phyloP scores from a whole-genome alignment of 23 tunicate genomes.

The Aplidium turbinatum region DNA sequence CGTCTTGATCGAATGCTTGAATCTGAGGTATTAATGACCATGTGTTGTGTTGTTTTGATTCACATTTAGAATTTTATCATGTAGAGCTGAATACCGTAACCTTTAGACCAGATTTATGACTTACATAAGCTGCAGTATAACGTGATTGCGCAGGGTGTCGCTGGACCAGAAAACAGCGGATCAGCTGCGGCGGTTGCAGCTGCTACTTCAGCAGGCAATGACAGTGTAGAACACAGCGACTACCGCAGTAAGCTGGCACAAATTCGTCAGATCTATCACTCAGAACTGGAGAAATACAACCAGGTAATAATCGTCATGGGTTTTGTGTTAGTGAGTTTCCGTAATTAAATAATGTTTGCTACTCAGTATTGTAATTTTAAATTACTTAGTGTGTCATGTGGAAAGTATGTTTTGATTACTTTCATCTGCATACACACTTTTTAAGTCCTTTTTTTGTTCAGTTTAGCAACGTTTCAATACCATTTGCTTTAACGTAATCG shows the following conservation, averaged over 20 bases:
- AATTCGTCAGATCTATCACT: slow-evolving; percentile 95
- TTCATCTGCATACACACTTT: too few relatives aligned
- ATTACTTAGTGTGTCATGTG: too few relatives aligned
- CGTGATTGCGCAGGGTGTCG: slow-evolving; percentile 62
- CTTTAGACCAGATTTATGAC: not conserved
- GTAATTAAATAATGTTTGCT: too few relatives aligned
- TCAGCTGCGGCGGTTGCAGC: slow-evolving; percentile 97
- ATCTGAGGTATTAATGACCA: slow-evolving; percentile 96
- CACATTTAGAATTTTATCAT: too few relatives aligned
- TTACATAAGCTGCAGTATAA: not conserved
- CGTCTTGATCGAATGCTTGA: slow-evolving; percentile 97
- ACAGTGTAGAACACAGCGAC: slow-evolving; percentile 97
- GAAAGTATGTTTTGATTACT: too few relatives aligned
- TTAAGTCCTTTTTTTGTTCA: too few relatives aligned
- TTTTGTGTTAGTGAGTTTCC: too few relatives aligned
- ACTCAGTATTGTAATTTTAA: too few relatives aligned
- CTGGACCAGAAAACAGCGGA: slow-evolving; percentile 91
- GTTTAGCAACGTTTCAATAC: too few relatives aligned
- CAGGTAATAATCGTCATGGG: slow-evolving; percentile 51
- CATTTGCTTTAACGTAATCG: too few relatives aligned
- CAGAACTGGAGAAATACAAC: slow-evolving; percentile 97
- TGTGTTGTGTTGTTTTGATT: too few relatives aligned
- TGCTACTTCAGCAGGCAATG: slow-evolving; percentile 95
- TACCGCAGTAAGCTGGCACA: slow-evolving; percentile 93
- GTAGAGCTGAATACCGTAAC: too few relatives aligned